Evolutionary conservation across 2,888 invertebrate genomes (phyloP), one percentile per base, ranked within the genome.

Genomic region (Nymphalis c-album): DNA sequence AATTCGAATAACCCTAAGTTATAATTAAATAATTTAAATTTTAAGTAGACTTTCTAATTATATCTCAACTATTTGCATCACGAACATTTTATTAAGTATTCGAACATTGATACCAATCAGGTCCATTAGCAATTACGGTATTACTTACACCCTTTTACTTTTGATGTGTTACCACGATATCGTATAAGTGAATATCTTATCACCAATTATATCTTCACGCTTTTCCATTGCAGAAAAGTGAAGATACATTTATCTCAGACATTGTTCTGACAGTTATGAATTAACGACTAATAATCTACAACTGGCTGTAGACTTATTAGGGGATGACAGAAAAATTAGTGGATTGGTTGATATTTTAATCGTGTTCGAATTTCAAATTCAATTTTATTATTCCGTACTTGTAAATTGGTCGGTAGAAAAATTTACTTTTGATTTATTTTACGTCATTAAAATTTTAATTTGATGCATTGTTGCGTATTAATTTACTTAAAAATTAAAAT

Each of bases 181-280:
- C 58, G 20, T 67, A 58, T 62, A 59, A 65, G 35, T 60, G 61
- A 70, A 57, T 63, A 60, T 65, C 63, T 57, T 66, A 68, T 70
- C 45, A 35, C 48, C 16, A 31, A 31, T 60, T 47, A 53, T 69
- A 71, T 71, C 69, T 69, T 71, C 50, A 71, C 71, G 71, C 69
- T 71, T 71, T 71, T 67, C 31, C 60, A 60, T 67, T 58, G 40
- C 57, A 57, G 51, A 67, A 63, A 55, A 63, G 51, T 60, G 40
- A 48, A 55, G 31, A 55, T 53, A 50, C 50, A 20, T 17, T 53
- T 13, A n/a, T n/a, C 8, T 31, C 1, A 31, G 31, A 31, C 10
- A 7, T 31, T 55, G n/a, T 35, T 55, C 26, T 31, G 31, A 7
- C 55, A 55, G 17, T 55, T 31, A 55, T 31, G 31, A 31, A 31